phyloP scores from a whole-genome alignment of 2,113 vertebrate genomes.

The Cryptomyrus ogoouensis region DNA sequence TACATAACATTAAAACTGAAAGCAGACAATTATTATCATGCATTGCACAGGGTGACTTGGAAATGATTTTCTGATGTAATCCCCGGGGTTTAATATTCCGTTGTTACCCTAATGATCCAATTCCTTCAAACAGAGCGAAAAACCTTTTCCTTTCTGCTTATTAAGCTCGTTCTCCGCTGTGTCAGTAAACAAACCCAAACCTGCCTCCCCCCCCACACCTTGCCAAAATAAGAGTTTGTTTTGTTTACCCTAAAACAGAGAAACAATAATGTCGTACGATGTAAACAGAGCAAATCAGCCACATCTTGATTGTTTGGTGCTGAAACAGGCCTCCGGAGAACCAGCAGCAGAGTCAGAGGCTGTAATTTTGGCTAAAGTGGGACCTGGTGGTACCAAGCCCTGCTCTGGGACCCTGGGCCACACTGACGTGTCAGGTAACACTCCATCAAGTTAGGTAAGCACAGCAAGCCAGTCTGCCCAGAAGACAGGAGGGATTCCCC shows the following conservation, averaged over 20 bases:
- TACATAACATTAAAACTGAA: not conserved
- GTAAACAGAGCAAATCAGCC: not conserved
- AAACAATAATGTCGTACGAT: not conserved
- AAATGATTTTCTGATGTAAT: constrained; percentile 1
- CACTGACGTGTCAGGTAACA: not conserved
- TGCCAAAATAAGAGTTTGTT: not conserved
- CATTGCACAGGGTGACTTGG: not conserved
- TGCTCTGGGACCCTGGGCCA: not conserved
- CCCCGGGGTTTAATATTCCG: not conserved
- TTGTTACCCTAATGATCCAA: not conserved
- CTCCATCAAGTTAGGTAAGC: not conserved
- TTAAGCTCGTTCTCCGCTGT: not conserved
- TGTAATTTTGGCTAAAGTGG: not conserved
- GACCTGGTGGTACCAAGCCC: not conserved
- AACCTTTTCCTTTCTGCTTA: not conserved
- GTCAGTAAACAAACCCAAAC: not conserved
- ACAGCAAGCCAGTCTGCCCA: not conserved
- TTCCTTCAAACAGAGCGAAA: not conserved
- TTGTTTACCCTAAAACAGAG: not conserved
- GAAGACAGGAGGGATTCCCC: not conserved
- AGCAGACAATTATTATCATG: not conserved
- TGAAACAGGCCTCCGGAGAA: not conserved
- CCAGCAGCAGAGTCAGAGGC: not conserved
- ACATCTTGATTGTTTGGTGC: not conserved
- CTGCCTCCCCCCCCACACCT: not conserved